Evolutionary conservation across 2,113 vertebrate genomes (phyloP).

Genomic region (Sander vitreus): DNA sequence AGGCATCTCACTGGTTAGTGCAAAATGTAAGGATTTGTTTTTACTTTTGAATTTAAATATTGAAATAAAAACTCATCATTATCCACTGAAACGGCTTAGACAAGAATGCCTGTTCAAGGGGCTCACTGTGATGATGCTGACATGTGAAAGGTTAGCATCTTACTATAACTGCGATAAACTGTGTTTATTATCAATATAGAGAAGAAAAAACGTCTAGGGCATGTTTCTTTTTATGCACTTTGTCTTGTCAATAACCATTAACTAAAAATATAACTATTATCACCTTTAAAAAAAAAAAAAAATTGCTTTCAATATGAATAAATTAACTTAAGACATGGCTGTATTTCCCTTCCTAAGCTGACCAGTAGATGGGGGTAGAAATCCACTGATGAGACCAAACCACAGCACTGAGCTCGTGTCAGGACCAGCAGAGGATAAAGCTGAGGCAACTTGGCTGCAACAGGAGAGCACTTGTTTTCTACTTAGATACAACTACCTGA

Average conservation of each 20-base stretch:
- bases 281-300: no score
- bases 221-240: background rate
- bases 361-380: slow-evolving; percentile 81
- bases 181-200: no score
- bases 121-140: background rate
- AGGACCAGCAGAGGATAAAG: background rate
- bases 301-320: background rate
- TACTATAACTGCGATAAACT: background rate
- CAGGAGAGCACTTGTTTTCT: slow-evolving; percentile 5
- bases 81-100: no score
- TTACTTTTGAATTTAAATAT: no score
- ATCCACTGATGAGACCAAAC: slow-evolving; percentile 40
- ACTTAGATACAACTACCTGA: background rate
- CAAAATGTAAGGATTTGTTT: no score
- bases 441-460: slow-evolving; percentile 20
- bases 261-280: no score
- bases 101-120: background rate
- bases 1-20: background rate
- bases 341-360: background rate
- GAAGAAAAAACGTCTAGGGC: no score
- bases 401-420: background rate
- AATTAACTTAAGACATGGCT: background rate
- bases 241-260: background rate
- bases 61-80: no score
- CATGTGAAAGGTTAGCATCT: background rate